Evolutionary conservation across 2,797 vertebrate genomes (phyloP), one percentile per base, ranked within the genome.

Genomic region (Furcifer pardalis): DNA sequence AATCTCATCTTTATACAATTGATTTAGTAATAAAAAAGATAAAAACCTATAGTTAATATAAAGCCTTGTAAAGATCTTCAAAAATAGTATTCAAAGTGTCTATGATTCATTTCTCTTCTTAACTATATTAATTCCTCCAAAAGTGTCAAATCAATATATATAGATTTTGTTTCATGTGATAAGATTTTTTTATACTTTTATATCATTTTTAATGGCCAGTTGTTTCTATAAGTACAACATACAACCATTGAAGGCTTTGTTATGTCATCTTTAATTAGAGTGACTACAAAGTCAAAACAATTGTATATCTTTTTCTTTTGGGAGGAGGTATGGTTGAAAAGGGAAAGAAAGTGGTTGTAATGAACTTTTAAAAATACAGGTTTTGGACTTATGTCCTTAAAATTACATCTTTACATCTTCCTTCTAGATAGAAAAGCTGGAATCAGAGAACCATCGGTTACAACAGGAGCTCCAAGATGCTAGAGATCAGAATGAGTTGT

Each of bases 401-500:
- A 65, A 63, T n/a, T 63, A 56, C 23, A 52, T 4, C 32, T 81
- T 76, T 72, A 65, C n/a, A 80, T 88, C 0, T 93, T 91, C 91
- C 91, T 91, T 84, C 87, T 94, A 99, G 98, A 97, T 98, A 95
- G 98, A 99, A 56, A 99, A 98, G 94, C 62, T 97, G 91, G 98
- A 99, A 32, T 91, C 93, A 52, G 98, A 99, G 74, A 96, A 94
- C 89, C 95, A 86, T 88, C 97, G 97, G 49, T 91, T 97, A 44
- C 98, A 99, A 79, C 96, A 97, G 92, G 99, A 99, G 89, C 96
- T 99, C 7, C 99, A 99, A 89, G 99, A 99, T 94, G 98, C 98
- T 60, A 97, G 96, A 93, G 99, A 99, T 95, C 99, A 99, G 96
- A 99, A 99, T 30, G 99, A 99, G 84, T 97, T 99, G 78, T 93